These are phyloP conservation scores for Phrynocephalus vlangalii DNA, from an alignment of 2,797 vertebrate species.

Conservation along the genomic window DNA sequence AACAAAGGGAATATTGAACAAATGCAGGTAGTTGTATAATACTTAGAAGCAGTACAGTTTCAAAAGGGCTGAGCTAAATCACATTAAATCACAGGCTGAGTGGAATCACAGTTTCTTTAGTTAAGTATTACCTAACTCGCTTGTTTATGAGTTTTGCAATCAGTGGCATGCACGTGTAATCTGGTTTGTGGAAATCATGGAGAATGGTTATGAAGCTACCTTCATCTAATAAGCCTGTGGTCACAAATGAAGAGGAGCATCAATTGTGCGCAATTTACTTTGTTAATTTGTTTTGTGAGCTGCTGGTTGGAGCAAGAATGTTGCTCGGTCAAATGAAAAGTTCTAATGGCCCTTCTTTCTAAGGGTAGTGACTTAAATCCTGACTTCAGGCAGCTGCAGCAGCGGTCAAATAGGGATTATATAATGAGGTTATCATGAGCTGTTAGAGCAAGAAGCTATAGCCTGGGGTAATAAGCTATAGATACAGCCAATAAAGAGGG, in stretches of 20 bases:
- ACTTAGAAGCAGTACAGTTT: slow-evolving; percentile 19
- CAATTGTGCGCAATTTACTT: neutral
- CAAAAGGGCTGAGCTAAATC: slow-evolving; percentile 8
- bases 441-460: neutral
- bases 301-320: neutral
- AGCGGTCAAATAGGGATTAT: neutral
- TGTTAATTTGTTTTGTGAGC: neutral
- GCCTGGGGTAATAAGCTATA: neutral
- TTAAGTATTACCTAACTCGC: neutral
- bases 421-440: neutral
- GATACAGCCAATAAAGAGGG: neutral
- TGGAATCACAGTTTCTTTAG: slow-evolving; percentile 15
- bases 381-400: neutral
- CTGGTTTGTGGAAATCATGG: neutral
- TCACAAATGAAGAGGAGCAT: neutral
- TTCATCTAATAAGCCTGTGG: neutral
- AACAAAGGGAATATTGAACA: slow-evolving; percentile 9
- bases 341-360: neutral
- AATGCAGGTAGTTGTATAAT: neutral
- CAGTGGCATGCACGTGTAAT: slow-evolving; percentile 1
- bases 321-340: too few species aligned
- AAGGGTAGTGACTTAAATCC: neutral
- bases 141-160: slow-evolving; percentile 16
- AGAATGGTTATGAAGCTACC: neutral
- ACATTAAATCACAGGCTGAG: slow-evolving; percentile 20